phyloP scores from a whole-genome alignment of 2,113 vertebrate species.

The Nesogale talazaci region DNA sequence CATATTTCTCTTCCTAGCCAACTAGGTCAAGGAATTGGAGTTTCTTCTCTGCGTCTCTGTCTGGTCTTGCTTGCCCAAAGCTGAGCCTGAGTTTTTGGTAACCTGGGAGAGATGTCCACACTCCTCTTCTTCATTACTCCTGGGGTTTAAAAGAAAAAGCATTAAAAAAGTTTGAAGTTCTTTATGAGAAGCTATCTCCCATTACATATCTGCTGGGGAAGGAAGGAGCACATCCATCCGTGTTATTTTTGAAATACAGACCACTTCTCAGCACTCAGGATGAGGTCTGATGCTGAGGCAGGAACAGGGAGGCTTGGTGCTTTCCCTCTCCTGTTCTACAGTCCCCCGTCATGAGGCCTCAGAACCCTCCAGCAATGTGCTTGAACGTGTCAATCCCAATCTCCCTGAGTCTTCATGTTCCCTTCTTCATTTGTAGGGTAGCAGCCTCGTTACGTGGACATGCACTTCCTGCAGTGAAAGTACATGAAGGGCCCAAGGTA shows the following conservation, averaged over 20 bases:
- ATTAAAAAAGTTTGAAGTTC: neutral
- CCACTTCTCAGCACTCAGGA: too few species aligned
- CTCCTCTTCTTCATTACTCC: neutral
- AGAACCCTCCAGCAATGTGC: neutral
- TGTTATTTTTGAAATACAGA: neutral
- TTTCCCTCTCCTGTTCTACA: neutral
- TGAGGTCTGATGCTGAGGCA: neutral
- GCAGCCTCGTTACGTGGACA: neutral
- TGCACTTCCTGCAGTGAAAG: neutral
- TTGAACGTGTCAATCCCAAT: neutral
- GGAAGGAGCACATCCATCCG: neutral
- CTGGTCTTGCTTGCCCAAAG: neutral
- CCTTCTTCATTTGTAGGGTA: neutral
- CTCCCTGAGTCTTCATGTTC: neutral
- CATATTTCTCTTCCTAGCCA: neutral
- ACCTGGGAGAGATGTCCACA: neutral
- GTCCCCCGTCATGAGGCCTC: neutral
- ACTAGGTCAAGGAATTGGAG: neutral
- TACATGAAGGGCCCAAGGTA: neutral
- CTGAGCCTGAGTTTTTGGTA: neutral
- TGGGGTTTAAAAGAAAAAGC: neutral
- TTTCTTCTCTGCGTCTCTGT: neutral
- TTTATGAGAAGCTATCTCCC: neutral
- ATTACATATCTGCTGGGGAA: neutral
- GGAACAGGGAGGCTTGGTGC: neutral